Percentiles rank a stretch among this genome's conserved stretches.
Evolutionary conservation across 2,888 invertebrate genomes (phyloP).

Genomic region (Poecilus cupreus): DNA sequence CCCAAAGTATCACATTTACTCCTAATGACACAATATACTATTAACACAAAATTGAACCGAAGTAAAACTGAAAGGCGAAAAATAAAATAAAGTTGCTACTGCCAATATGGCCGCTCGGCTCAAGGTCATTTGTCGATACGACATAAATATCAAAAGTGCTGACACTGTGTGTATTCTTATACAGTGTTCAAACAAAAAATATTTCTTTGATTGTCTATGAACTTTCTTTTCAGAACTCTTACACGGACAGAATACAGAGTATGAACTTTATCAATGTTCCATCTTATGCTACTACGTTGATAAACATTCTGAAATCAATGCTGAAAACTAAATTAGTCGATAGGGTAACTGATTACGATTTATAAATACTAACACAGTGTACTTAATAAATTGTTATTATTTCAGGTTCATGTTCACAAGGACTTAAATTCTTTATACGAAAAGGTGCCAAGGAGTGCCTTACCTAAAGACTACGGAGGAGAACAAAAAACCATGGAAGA

Average conservation of each 20-base stretch:
- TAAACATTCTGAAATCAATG: conserved; percentile 1
- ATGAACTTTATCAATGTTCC: conserved; percentile 40
- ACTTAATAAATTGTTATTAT: conserved; percentile 25
- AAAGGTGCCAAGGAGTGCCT: conserved; percentile 63
- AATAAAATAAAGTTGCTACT: too few relatives aligned
- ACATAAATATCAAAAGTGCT: background rate
- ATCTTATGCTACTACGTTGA: background rate
- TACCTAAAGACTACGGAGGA: conserved; percentile 65
- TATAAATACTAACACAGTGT: too few relatives aligned
- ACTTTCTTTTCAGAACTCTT: conserved; percentile 24
- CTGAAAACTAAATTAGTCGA: conserved; percentile 6
- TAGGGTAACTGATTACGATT: background rate
- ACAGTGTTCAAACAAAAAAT: too few relatives aligned
- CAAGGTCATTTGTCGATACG: background rate
- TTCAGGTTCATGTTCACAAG: conserved; percentile 63
- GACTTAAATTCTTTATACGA: conserved; percentile 61
- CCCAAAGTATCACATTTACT: too few relatives aligned
- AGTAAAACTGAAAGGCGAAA: too few relatives aligned
- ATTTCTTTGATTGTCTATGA: background rate
- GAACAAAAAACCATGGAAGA: conserved; percentile 70
- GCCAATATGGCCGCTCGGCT: too few relatives aligned
- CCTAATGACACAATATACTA: too few relatives aligned
- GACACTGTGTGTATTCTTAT: background rate
- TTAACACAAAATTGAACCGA: too few relatives aligned
- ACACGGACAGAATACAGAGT: conserved; percentile 32